phyloP scores from a whole-genome alignment of 2,797 vertebrate species.

The Liasis olivaceus region DNA sequence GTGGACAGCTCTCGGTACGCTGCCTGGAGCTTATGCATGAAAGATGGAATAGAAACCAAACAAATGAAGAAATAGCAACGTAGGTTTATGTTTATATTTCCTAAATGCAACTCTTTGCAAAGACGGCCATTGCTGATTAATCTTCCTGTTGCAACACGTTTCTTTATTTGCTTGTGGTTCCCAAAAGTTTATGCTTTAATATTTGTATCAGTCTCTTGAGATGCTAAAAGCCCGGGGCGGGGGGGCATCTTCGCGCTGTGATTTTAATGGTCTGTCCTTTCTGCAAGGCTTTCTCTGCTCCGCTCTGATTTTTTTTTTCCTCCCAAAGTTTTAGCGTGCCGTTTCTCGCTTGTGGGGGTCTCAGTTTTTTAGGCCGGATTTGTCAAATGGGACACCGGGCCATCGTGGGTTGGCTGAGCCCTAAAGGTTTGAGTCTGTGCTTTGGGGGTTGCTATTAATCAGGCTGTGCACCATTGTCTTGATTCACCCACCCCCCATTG shows the following conservation, averaged over 20 bases:
- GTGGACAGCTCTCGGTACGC: too few species aligned
- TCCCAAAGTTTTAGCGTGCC: not conserved
- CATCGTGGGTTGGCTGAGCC: not conserved
- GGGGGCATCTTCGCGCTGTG: not conserved
- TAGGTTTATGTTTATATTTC: not conserved
- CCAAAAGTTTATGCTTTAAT: not conserved
- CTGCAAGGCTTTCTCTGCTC: not conserved
- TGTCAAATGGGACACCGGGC: not conserved
- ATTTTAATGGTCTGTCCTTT: not conserved
- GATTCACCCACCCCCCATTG: not conserved
- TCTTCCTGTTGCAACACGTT: not conserved
- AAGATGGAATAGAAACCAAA: not conserved
- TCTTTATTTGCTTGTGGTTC: not conserved
- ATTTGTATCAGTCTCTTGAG: not conserved
- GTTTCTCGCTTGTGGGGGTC: not conserved
- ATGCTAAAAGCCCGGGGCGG: not conserved
- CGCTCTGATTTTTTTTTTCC: not conserved
- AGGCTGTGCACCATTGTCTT: not conserved
- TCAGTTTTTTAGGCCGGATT: not conserved
- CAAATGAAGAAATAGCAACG: not conserved
- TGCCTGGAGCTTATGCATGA: too few species aligned
- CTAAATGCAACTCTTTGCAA: not conserved
- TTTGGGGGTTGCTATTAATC: not conserved
- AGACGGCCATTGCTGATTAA: not conserved
- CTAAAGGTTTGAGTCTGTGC: not conserved